phyloP scores from a whole-genome alignment of 2,888 invertebrate genomes.

The Aplocera efformata region DNA sequence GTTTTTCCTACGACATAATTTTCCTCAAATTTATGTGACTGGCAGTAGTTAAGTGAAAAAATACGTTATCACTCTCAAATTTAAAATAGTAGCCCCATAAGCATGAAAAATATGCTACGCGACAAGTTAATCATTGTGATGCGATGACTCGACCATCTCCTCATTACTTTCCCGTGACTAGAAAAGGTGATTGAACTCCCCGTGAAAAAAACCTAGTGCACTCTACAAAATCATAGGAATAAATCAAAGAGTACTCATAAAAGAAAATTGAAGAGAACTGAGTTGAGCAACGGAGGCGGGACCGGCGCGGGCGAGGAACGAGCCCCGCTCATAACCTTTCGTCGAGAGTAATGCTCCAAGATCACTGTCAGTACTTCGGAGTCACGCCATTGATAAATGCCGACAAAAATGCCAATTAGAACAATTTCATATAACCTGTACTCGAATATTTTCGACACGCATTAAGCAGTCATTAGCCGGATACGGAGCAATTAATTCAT shows the following conservation, averaged over 20 bases:
- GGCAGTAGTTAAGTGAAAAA: no score
- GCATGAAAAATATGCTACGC: constrained; percentile 36
- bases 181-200: constrained; percentile 29
- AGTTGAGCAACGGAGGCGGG: constrained; percentile 11
- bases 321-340: constrained; percentile 43
- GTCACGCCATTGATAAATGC: constrained; percentile 45
- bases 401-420: constrained; percentile 57
- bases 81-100: constrained; percentile 24
- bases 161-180: constrained; percentile 36
- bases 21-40: no score
- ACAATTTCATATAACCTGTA: constrained; percentile 51
- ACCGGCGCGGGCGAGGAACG: constrained; percentile 8
- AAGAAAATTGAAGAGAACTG: constrained; percentile 12
- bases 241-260: constrained; percentile 17
- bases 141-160: constrained; percentile 55
- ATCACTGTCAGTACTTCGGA: constrained; percentile 43
- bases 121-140: constrained; percentile 49
- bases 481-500: constrained; percentile 55
- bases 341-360: constrained; percentile 45
- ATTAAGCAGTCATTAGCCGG: constrained; percentile 58
- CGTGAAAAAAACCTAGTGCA: constrained; percentile 17
- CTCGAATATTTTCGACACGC: constrained; percentile 45
- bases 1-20: no score
- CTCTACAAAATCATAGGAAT: constrained; percentile 21
- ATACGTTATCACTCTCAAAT: no score